Evolutionary conservation across 2,113 vertebrate species (phyloP).

Genomic region (Synchiropus splendidus): DNA sequence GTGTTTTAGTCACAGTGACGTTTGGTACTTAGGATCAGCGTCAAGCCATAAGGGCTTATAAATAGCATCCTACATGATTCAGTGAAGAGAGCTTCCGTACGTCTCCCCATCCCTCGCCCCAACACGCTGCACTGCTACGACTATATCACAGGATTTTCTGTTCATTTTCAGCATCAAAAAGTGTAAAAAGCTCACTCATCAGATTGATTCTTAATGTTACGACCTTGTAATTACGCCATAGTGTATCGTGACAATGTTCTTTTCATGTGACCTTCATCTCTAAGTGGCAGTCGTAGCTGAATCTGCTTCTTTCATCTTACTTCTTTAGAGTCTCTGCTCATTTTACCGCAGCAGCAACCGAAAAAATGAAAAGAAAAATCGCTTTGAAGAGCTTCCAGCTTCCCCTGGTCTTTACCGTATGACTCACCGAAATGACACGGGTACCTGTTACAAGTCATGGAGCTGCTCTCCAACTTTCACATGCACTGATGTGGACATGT

Average conservation of each 20-base stretch:
- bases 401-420: constrained; percentile 10
- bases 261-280: constrained; percentile 11
- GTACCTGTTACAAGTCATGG: constrained; percentile 30
- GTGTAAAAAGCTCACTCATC: too few species aligned
- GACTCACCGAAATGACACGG: constrained; percentile 38
- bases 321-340: constrained; percentile 45
- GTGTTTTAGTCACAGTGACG: too few species aligned
- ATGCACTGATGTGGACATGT: constrained; percentile 1
- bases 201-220: too few species aligned
- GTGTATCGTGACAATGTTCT: not conserved
- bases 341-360: constrained; percentile 32
- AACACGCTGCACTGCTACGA: too few species aligned
- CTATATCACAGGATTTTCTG: too few species aligned
- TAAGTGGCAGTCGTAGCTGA: constrained; percentile 15
- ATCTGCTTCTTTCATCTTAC: constrained; percentile 33
- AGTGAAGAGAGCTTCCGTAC: too few species aligned
- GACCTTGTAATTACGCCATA: too few species aligned
- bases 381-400: constrained; percentile 47
- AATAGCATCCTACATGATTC: too few species aligned
- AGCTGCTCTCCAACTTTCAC: not conserved
- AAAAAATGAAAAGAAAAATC: constrained; percentile 7
- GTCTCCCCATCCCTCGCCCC: too few species aligned
- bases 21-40: too few species aligned
- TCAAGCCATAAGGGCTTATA: too few species aligned
- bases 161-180: too few species aligned